These are phyloP conservation scores for Scarus forsteni DNA, from an alignment of 2,797 vertebrate species.

Conservation along the genomic window DNA sequence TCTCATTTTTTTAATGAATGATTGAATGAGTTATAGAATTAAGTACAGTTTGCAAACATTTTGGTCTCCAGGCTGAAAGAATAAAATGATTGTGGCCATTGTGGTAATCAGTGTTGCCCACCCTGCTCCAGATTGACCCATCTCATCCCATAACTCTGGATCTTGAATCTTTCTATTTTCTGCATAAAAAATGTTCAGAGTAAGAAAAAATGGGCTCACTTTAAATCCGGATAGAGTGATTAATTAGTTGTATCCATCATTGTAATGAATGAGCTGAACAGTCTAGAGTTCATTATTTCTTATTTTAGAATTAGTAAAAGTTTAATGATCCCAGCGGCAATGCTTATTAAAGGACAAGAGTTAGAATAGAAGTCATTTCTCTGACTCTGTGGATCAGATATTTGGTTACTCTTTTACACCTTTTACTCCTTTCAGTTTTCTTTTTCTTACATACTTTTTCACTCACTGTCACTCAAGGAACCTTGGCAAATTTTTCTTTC, in stretches of 20 bases:
- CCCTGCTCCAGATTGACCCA: no score
- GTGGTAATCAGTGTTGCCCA: no score
- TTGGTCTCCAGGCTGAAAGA: no score
- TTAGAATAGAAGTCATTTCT: conserved; percentile 1
- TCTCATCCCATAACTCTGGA: no score
- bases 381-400: background rate
- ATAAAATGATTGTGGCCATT: no score
- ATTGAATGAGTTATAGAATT: no score
- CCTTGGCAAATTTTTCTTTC: no score
- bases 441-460: background rate
- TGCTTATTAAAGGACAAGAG: conserved; percentile 19
- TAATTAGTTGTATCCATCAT: conserved; percentile 48
- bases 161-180: background rate
- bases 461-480: no score
- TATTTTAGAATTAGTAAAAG: conserved; percentile 47
- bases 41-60: no score
- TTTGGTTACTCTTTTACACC: conserved; percentile 5
- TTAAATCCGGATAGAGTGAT: conserved; percentile 39
- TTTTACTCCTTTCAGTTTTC: background rate
- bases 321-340: conserved; percentile 47
- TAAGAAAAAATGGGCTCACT: conserved; percentile 8
- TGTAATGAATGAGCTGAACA: conserved; percentile 24
- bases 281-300: conserved; percentile 33
- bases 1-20: no score
- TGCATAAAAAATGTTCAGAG: background rate